A percentile compares a stretch with the other conserved stretches of the same genome.
Conservation (phyloP, 2,888 invertebrate genomes). For the Synanthedon vespiformis region DNA sequence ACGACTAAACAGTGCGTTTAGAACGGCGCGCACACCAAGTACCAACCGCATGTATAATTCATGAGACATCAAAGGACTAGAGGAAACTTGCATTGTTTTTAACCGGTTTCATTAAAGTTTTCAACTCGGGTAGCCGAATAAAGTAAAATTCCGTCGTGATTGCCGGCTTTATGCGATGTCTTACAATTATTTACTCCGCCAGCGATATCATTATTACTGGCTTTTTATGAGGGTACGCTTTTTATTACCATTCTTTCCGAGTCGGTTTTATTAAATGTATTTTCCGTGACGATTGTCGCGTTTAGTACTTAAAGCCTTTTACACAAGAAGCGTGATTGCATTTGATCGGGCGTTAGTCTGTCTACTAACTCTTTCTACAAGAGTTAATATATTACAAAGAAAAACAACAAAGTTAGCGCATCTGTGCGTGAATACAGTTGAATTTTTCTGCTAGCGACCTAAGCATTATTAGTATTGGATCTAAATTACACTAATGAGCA, state of each 20-base stretch:
- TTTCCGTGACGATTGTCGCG: not conserved
- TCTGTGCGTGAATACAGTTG: no score
- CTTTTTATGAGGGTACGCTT: conserved; percentile 40
- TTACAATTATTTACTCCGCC: conserved; percentile 41
- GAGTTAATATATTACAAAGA: no score
- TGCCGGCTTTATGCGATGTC: conserved; percentile 16
- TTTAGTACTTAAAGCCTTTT: not conserved
- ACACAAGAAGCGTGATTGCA: no score
- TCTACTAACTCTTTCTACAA: no score
- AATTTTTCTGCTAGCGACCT: no score
- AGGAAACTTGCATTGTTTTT: conserved; percentile 17
- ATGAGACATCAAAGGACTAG: conserved; percentile 19
- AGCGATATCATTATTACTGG: conserved; percentile 38
- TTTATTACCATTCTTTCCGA: conserved; percentile 28
- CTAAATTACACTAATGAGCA: no score
- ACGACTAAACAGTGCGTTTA: conserved; percentile 10
- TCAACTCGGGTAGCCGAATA: conserved; percentile 13
- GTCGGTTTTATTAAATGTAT: not conserved
- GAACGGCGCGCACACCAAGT: conserved; percentile 5
- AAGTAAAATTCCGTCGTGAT: not conserved
- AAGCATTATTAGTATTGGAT: no score
- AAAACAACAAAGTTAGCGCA: no score
- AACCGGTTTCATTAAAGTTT: conserved; percentile 35
- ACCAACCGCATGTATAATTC: conserved; percentile 20
- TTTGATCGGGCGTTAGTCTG: no score